Percentiles rank a stretch among this genome's conserved stretches.
These are phyloP conservation scores for Arrhopalites spinosus DNA, from an alignment of 2,888 invertebrate species.

Conservation along the genomic window DNA sequence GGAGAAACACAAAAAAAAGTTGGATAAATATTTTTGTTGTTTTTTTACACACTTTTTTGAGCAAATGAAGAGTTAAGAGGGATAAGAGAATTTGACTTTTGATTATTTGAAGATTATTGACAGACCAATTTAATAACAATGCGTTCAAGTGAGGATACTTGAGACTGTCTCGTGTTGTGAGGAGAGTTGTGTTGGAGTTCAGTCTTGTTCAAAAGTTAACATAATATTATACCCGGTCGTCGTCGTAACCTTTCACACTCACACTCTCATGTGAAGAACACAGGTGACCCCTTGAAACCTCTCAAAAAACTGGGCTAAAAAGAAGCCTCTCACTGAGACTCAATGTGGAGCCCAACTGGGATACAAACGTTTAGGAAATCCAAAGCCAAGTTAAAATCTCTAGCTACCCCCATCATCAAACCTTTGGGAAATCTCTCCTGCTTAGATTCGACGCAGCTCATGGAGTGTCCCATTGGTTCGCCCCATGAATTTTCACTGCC, in stretches of 20 bases:
- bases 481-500: not conserved
- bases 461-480: conserved; percentile 40
- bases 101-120: not conserved
- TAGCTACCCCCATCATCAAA: no score
- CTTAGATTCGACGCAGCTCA: conserved; percentile 21
- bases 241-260: conserved; percentile 27
- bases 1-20: no score
- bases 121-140: not conserved
- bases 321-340: conserved; percentile 55
- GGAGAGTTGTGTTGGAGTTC: conserved; percentile 13
- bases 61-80: no score
- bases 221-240: not conserved
- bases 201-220: conserved; percentile 25
- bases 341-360: conserved; percentile 55
- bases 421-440: conserved; percentile 43
- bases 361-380: conserved; percentile 43
- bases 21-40: no score
- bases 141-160: not conserved
- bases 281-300: conserved; percentile 55
- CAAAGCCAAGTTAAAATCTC: conserved; percentile 41
- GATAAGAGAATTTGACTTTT: no score
- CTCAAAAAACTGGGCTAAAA: conserved; percentile 54
- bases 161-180: not conserved
- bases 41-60: no score
- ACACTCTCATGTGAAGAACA: conserved; percentile 14